A percentile compares a stretch with the other conserved stretches of the same genome.
These are phyloP conservation scores for Lacerta bilineata DNA, from an alignment of 2,797 vertebrate genomes.

Conservation along the genomic window DNA sequence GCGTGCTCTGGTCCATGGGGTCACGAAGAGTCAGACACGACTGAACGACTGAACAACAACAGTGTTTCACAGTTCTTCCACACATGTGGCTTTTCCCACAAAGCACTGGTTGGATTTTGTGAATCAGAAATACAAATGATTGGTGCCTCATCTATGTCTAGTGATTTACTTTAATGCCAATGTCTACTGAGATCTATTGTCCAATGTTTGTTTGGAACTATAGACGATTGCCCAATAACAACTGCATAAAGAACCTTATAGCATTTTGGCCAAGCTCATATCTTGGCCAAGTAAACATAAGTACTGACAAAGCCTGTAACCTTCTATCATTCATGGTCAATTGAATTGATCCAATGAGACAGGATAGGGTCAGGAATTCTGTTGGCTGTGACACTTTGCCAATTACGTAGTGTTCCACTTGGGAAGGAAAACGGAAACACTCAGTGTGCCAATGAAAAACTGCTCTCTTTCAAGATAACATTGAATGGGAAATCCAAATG, in stretches of 20 bases:
- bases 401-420: constrained; percentile 10
- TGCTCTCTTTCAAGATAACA: constrained; percentile 16
- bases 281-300: constrained; percentile 55
- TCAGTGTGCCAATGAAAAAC: neutral
- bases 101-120: neutral
- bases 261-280: constrained; percentile 17
- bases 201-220: constrained; percentile 3
- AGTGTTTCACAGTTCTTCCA: neutral
- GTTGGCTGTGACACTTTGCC: constrained; percentile 62
- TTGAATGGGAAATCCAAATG: constrained; percentile 22
- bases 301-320: constrained; percentile 38
- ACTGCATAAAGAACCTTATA: constrained; percentile 23
- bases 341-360: constrained; percentile 61
- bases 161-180: neutral
- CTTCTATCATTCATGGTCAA: constrained; percentile 51
- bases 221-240: neutral
- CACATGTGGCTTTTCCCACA: neutral
- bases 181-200: neutral
- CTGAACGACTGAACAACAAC: too few species aligned
- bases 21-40: too few species aligned
- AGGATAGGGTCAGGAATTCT: constrained; percentile 60
- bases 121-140: neutral
- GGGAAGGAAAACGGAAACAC: constrained; percentile 26
- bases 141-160: neutral
- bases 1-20: too few species aligned